Evolutionary conservation across 2,113 vertebrate species (phyloP).

Genomic region (Crotalus horridus): DNA sequence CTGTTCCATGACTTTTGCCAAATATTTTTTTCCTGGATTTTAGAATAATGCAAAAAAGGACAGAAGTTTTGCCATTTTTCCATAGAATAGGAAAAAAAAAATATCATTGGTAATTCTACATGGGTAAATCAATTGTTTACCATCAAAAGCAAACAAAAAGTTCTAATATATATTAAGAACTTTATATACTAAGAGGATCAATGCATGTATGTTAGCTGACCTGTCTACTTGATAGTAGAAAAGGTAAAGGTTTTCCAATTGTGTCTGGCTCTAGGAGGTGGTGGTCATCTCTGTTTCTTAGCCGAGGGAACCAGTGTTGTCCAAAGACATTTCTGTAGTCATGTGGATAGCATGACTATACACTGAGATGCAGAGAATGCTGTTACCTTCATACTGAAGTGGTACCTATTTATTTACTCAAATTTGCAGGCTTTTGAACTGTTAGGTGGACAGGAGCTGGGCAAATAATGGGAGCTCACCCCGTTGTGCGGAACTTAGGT

Average conservation of each 20-base stretch:
- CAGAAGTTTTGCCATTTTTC: not conserved
- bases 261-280: not conserved
- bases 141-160: not conserved
- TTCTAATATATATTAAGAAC: not conserved
- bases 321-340: too few relatives aligned
- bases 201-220: not conserved
- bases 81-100: not conserved
- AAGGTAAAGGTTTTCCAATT: not conserved
- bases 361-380: not conserved
- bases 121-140: not conserved
- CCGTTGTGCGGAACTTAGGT: too few relatives aligned
- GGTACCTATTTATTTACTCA: too few relatives aligned
- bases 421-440: not conserved
- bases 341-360: not conserved
- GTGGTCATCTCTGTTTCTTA: not conserved
- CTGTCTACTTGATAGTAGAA: not conserved
- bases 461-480: not conserved
- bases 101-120: not conserved
- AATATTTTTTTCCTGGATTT: not conserved
- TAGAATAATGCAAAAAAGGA: not conserved
- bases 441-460: not conserved
- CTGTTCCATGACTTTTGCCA: not conserved
- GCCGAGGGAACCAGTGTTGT: too few relatives aligned
- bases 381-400: too few relatives aligned
- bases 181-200: not conserved